These are phyloP conservation scores for Acinonyx jubatus DNA, from an alignment of 2,113 vertebrate genomes.

Conservation along the genomic window DNA sequence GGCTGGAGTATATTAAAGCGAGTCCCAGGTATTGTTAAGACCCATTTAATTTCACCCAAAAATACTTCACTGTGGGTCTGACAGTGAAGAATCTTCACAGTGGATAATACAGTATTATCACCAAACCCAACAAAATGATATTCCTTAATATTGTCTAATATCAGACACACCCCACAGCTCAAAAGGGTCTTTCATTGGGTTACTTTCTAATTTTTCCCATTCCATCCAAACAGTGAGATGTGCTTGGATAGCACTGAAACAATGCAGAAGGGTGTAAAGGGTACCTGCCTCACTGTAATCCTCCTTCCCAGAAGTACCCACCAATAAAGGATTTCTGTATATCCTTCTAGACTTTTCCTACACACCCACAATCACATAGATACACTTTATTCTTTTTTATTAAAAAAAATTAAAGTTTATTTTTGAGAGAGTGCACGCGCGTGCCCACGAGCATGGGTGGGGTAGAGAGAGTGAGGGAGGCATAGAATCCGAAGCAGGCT, in stretches of 20 bases:
- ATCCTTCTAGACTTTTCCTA: neutral
- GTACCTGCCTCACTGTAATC: neutral
- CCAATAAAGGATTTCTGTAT: neutral
- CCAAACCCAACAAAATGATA: neutral
- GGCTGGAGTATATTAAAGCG: neutral
- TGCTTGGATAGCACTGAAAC: neutral
- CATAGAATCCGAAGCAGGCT: too few relatives aligned
- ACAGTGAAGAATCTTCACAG: neutral
- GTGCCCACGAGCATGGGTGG: too few relatives aligned
- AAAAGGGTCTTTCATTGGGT: neutral
- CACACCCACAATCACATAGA: neutral
- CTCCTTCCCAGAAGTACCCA: neutral
- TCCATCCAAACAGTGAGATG: neutral
- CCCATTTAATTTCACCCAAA: neutral
- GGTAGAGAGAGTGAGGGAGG: too few relatives aligned
- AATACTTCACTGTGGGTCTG: neutral
- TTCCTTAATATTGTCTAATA: neutral
- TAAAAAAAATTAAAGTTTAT: too few relatives aligned
- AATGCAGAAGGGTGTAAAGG: neutral
- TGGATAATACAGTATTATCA: neutral
- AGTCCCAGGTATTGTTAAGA: neutral
- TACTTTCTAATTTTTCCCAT: neutral
- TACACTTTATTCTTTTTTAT: too few relatives aligned
- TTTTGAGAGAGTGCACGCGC: too few relatives aligned
- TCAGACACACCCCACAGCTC: neutral